phyloP scores from a whole-genome alignment of 2,113 vertebrate genomes.

The Regulus satrapa region DNA sequence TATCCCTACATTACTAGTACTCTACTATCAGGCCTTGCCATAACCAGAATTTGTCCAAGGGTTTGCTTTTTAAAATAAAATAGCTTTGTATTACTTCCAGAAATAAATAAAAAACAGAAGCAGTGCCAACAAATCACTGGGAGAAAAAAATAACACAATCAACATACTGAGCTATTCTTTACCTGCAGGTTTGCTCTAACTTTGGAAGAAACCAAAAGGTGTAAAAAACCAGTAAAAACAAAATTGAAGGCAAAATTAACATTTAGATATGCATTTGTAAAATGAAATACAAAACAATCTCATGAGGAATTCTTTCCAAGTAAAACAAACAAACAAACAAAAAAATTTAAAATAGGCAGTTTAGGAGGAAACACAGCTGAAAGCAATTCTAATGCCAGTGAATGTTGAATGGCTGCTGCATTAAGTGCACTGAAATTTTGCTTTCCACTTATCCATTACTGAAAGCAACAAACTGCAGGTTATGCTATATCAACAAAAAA shows the following conservation, averaged over 20 bases:
- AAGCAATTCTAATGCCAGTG: background rate
- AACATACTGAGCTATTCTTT: background rate
- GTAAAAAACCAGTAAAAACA: background rate
- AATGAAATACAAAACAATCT: background rate
- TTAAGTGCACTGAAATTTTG: background rate
- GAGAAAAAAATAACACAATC: background rate
- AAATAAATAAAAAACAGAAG: background rate
- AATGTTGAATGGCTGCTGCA: background rate
- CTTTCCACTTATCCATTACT: background rate
- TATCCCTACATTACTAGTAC: background rate
- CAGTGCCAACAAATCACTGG: background rate
- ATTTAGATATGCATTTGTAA: background rate
- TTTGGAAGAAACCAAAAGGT: background rate
- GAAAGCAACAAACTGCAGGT: background rate
- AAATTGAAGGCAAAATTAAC: background rate
- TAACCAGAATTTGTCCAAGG: background rate
- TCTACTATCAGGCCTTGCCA: background rate
- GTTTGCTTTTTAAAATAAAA: background rate
- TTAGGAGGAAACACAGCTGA: background rate
- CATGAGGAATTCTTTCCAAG: background rate
- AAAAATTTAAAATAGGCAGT: background rate
- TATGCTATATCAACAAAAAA: background rate
- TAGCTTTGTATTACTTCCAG: background rate
- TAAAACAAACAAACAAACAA: no score
- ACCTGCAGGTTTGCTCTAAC: background rate